Evolutionary conservation across 2,113 vertebrate genomes (phyloP).

Genomic region (Centropristis striata): DNA sequence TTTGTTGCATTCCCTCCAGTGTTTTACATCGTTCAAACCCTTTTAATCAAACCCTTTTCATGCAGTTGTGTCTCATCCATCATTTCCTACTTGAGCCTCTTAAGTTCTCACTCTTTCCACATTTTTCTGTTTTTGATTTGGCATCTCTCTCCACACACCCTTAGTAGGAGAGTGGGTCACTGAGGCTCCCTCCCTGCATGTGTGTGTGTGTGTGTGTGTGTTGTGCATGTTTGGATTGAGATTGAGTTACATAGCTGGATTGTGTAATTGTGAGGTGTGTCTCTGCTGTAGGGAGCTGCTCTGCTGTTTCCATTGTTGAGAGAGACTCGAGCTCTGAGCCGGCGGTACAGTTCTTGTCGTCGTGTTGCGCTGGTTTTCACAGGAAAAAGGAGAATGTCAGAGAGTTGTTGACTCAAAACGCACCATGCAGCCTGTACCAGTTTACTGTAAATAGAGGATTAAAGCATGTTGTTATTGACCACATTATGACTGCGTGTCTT

Average conservation of each 20-base stretch:
- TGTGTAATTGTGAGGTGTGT: slow-evolving; percentile 81
- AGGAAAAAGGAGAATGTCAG: slow-evolving; percentile 8
- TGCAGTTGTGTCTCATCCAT: neutral
- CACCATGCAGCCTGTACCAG: neutral
- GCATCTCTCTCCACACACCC: slow-evolving; percentile 44
- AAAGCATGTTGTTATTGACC: slow-evolving; percentile 13
- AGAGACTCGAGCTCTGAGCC: slow-evolving; percentile 48
- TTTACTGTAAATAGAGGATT: slow-evolving; percentile 56
- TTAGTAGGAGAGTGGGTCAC: slow-evolving; percentile 46
- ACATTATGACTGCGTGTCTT: neutral
- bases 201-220: slow-evolving; percentile 45
- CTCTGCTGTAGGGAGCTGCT: slow-evolving; percentile 62
- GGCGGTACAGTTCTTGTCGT: neutral
- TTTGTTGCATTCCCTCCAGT: neutral
- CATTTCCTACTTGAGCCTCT: slow-evolving; percentile 21
- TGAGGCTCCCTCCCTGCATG: slow-evolving; percentile 38
- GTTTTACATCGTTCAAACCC: neutral
- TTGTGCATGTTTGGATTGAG: slow-evolving; percentile 72
- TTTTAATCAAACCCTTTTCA: slow-evolving; percentile 5
- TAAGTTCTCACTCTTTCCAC: neutral
- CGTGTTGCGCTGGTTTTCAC: slow-evolving; percentile 2
- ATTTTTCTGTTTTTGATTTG: slow-evolving; percentile 54
- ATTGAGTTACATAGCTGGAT: slow-evolving; percentile 76
- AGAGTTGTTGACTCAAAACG: slow-evolving; percentile 38
- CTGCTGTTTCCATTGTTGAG: slow-evolving; percentile 64